A percentile compares a stretch with the other conserved stretches of the same genome.
Evolutionary conservation across 53 echinoderm and acorn worm species (phyloP).

Genomic region (Temnopleurus reevesii): DNA sequence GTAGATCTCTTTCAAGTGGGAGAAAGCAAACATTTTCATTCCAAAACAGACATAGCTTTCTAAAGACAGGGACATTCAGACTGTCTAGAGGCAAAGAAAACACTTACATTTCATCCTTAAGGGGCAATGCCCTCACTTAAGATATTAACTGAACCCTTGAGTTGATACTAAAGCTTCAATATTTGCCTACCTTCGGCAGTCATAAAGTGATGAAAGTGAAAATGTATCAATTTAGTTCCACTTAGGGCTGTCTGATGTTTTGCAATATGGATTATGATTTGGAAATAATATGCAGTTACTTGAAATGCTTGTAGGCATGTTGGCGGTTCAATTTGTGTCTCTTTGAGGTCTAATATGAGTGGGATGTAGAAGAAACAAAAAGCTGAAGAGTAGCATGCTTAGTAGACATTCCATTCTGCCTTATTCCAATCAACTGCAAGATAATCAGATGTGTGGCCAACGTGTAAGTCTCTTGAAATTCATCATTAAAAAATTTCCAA

Average conservation of each 20-base stretch:
- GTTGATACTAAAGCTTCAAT: neutral
- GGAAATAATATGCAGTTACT: neutral
- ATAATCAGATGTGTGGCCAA: too few relatives aligned
- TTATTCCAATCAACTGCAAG: neutral
- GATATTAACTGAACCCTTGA: neutral
- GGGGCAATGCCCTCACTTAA: neutral
- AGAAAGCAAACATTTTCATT: too few relatives aligned
- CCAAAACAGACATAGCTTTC: too few relatives aligned
- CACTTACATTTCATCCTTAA: constrained; percentile 7
- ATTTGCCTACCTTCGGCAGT: neutral
- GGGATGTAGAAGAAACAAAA: neutral
- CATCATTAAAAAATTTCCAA: neutral
- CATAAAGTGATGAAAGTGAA: neutral
- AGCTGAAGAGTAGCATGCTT: neutral
- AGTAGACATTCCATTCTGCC: neutral
- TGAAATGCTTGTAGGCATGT: constrained; percentile 13
- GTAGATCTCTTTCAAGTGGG: too few relatives aligned
- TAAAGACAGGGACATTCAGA: too few relatives aligned
- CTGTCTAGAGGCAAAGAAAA: neutral
- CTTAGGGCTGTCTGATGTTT: neutral
- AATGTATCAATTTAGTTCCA: neutral
- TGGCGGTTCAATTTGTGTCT: neutral
- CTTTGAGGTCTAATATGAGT: neutral
- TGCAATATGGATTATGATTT: constrained; percentile 9
- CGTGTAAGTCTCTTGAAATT: neutral